Percentiles rank a stretch among this genome's conserved stretches.
These are phyloP conservation scores for Caenorhabditis briggsae DNA, from an alignment of 1,140 invertebrate species.

Conservation along the genomic window DNA sequence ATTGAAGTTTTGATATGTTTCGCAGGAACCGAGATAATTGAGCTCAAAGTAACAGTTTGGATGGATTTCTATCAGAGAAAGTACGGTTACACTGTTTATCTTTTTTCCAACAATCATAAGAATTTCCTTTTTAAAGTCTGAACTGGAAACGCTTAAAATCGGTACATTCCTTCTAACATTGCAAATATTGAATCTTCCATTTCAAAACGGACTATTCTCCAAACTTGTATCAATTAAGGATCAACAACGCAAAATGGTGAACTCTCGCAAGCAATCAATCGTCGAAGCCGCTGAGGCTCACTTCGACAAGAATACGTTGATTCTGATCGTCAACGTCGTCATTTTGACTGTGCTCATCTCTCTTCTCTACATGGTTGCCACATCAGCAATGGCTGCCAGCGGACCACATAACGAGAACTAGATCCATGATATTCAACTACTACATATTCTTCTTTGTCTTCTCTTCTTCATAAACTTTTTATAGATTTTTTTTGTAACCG, in stretches of 20 bases:
- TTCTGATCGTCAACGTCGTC: constrained; percentile 70
- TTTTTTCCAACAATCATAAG: too few relatives aligned
- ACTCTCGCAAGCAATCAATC: constrained; percentile 66
- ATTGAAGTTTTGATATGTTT: too few relatives aligned
- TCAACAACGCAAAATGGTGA: constrained; percentile 47
- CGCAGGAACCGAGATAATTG: too few relatives aligned
- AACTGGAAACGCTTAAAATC: not conserved
- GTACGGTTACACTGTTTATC: too few relatives aligned
- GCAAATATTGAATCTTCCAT: not conserved
- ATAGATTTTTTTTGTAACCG: constrained; percentile 40
- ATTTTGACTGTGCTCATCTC: constrained; percentile 70
- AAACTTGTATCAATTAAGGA: not conserved
- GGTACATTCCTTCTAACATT: not conserved
- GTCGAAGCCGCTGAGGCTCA: constrained; percentile 71
- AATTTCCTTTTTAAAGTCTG: too few relatives aligned
- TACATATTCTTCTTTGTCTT: not conserved
- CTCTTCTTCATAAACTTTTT: not conserved
- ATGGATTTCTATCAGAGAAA: too few relatives aligned
- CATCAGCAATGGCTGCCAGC: constrained; percentile 69
- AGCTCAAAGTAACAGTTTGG: too few relatives aligned
- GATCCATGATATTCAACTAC: not conserved
- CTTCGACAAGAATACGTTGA: constrained; percentile 74
- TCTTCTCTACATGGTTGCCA: constrained; percentile 72
- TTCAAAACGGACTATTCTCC: not conserved
- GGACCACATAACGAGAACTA: constrained; percentile 61